Evolutionary conservation across 2,888 invertebrate genomes (phyloP), one percentile per base, ranked within the genome.

Genomic region (Glyphotaelius pellucidus): DNA sequence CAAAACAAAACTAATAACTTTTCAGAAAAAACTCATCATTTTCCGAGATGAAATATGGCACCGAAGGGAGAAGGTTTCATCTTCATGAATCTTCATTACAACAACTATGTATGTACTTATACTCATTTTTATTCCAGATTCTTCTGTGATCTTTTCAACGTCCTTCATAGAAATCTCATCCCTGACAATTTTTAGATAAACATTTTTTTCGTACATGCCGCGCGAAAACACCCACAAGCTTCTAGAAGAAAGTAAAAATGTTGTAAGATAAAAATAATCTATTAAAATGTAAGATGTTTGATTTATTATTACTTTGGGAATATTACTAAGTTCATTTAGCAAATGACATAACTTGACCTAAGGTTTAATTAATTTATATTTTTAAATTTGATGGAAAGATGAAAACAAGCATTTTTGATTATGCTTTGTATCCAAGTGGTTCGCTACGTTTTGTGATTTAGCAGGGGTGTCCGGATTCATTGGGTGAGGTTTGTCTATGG

Each of bases 51-150:
- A 67, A 67, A 67, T 67, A 67, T 67, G 9, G 67, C 9, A 67
- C 67, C 25, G 67, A n/a, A 25, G 67, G 67, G 67, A 67, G n/a
- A 67, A 67, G 67, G 67, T 67, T 67, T 25, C n/a, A 67, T 67
- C 67, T 67, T 31, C 31, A 85, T 85, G 31, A 85, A 85, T 85
- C 85, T 85, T 85, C 42, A 85, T 42, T 85, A 85, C n/a, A 11
- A 85, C 85, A 38, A 38, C 85, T 5, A 32, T 7, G 84, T 84
- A 35, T 25, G 85, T 32, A 85, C 85, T 42, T 85, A 7, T 25
- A 38, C 31, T 15, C 19, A 84, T 38, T 38, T n/a, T n/a, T 85
- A n/a, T 85, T 42, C 19, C n/a, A n/a, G 38, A 42, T 85, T 42
- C n/a, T n/a, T 85, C 38, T n/a, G n/a, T 31, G 32, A 84, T 84